Base-by-base conservation (phyloP, 1,140 invertebrate species). In the Apis cerana region DNA sequence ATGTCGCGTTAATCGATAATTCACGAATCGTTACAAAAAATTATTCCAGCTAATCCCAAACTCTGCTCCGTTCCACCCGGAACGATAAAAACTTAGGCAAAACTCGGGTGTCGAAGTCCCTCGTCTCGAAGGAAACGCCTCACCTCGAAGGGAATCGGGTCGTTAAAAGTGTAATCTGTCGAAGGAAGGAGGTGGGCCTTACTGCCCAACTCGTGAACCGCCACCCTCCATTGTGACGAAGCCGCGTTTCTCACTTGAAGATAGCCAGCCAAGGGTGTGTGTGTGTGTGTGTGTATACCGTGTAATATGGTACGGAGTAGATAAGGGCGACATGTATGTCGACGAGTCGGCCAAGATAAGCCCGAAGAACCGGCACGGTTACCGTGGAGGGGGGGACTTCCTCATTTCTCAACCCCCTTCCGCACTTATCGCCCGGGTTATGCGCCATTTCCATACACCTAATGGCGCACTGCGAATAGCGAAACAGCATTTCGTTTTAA, bases 401-500 rank as follows among this genome's bases (percentile, higher is more conserved):
- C 87, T 88, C 88, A 81, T 89, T 89, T 89, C 88, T 89, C 88
- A 89, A 88, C 87, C 86, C 33, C 88, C 88, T 89, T 89, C 81
- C 87, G 88, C 87, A 89, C 87, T 89, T 89, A 88, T 89, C 88
- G 84, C 88, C 86, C 77, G 79, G 87, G 87, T 88, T 88, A 88
- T 88, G 87, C 84, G 80, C 87, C 87, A 88, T 88, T 88, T 88
- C 87, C 87, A 88, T 88, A 88, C 80, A 88, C 76, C 87, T 88
- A 88, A 88, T 83, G 86, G 86, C 58, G 70, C 80, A 85, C 87
- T 80, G 80, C 87, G 87, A 88, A 88, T 88, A 83, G 87, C 80
- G 87, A 88, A 89, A 88, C 87, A 88, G 88, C 88, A 81, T 89
- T 88, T 89, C 84, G 88, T 89, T 89, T 89, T 89, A 89, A 89